Evolutionary conservation across 2,888 invertebrate genomes (phyloP).

Genomic region (Neuroscelio doddi): DNA sequence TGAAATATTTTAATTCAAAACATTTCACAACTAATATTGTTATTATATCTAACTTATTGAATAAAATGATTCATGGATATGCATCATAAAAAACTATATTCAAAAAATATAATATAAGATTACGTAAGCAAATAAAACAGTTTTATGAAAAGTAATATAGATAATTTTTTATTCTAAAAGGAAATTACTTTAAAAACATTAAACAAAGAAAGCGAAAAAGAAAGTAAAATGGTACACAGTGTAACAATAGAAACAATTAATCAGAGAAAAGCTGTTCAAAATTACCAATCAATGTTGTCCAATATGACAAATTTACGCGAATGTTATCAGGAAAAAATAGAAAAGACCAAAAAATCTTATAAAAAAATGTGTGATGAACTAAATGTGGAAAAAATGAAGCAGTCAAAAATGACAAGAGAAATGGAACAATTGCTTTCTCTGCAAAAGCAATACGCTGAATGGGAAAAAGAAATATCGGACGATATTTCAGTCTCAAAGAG

Average conservation of each 20-base stretch:
- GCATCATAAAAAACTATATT: too few relatives aligned
- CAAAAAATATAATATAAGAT: too few relatives aligned
- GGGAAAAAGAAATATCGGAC: constrained; percentile 79
- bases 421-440: constrained; percentile 75
- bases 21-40: too few relatives aligned
- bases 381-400: constrained; percentile 63
- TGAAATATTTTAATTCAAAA: too few relatives aligned
- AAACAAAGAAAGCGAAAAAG: constrained; percentile 74
- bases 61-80: too few relatives aligned
- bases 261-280: constrained; percentile 75
- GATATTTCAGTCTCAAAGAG: constrained; percentile 78
- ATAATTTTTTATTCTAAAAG: too few relatives aligned
- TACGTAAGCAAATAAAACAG: too few relatives aligned
- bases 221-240: constrained; percentile 77
- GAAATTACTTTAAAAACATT: constrained; percentile 73
- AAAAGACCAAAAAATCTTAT: constrained; percentile 72
- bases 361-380: constrained; percentile 73
- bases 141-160: too few relatives aligned
- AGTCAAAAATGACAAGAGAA: constrained; percentile 68
- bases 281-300: constrained; percentile 74
- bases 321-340: constrained; percentile 74
- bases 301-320: constrained; percentile 74
- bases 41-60: too few relatives aligned
- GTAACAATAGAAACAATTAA: constrained; percentile 76
- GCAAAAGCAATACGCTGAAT: constrained; percentile 76